phyloP scores from a whole-genome alignment of 1,140 invertebrate genomes.

The Drosophila prosaltans region DNA sequence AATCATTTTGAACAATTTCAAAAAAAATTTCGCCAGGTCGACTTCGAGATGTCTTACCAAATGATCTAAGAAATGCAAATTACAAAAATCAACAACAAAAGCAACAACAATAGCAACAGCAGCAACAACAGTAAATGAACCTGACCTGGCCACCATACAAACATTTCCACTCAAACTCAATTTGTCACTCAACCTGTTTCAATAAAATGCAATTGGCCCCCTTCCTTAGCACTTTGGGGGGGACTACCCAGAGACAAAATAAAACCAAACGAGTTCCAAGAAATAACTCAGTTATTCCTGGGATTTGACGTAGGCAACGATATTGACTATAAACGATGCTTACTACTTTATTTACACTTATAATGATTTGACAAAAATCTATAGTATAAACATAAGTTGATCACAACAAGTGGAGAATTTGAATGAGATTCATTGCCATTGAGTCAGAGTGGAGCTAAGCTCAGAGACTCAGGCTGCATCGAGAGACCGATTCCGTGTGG shows the following conservation, averaged over 20 bases:
- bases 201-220: conserved; percentile 26
- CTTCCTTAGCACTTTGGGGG: neutral
- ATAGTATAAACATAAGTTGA: too few relatives aligned
- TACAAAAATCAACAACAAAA: conserved; percentile 30
- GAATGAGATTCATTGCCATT: neutral
- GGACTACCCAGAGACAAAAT: neutral
- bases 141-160: conserved; percentile 8
- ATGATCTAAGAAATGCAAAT: conserved; percentile 70
- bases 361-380: conserved; percentile 1
- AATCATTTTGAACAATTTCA: conserved; percentile 55
- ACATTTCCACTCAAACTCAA: conserved; percentile 36
- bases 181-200: conserved; percentile 72
- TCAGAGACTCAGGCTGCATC: too few relatives aligned
- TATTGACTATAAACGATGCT: neutral
- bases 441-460: too few relatives aligned
- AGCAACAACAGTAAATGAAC: conserved; percentile 20
- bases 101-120: conserved; percentile 24
- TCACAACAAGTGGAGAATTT: neutral
- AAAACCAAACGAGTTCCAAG: conserved; percentile 66
- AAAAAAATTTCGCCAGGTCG: conserved; percentile 59
- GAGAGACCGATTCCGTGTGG: conserved; percentile 22
- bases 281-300: conserved; percentile 57
- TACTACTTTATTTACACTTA: conserved; percentile 53
- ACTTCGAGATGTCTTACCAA: conserved; percentile 27
- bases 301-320: conserved; percentile 48